Percentiles rank a stretch among this genome's conserved stretches.
Evolutionary conservation across 2,113 vertebrate genomes (phyloP).

Genomic region (Symphodus melops): DNA sequence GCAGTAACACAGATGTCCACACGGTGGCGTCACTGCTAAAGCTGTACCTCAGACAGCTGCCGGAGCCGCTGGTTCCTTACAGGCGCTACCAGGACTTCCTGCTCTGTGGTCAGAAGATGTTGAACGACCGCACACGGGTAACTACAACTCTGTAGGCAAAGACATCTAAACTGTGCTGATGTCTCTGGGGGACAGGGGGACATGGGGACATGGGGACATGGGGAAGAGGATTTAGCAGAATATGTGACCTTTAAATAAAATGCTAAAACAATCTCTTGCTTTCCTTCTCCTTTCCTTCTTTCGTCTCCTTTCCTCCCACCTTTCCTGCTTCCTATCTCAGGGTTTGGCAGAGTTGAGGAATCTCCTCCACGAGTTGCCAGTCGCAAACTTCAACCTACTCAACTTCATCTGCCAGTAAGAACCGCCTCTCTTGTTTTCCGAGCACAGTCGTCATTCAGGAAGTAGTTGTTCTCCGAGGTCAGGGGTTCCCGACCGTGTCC

Average conservation of each 20-base stretch:
- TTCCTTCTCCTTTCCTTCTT: background rate
- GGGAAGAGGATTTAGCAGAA: too few relatives aligned
- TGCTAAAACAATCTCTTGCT: too few relatives aligned
- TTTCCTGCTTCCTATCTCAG: slow-evolving; percentile 41
- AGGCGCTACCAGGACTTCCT: slow-evolving; percentile 82
- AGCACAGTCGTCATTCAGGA: too few relatives aligned
- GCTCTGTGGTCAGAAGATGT: slow-evolving; percentile 74
- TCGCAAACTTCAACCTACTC: slow-evolving; percentile 84
- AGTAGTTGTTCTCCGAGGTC: too few relatives aligned
- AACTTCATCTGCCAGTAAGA: slow-evolving; percentile 84
- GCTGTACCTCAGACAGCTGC: slow-evolving; percentile 85
- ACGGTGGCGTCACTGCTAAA: slow-evolving; percentile 86
- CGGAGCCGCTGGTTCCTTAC: slow-evolving; percentile 84
- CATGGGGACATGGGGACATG: too few relatives aligned
- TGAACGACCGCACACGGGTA: slow-evolving; percentile 72
- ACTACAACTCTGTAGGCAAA: background rate
- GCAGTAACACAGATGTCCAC: slow-evolving; percentile 84
- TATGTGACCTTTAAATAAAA: too few relatives aligned
- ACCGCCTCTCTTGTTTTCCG: fast-evolving
- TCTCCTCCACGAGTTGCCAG: slow-evolving; percentile 81
- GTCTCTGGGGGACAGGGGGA: too few relatives aligned
- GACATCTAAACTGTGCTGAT: too few relatives aligned
- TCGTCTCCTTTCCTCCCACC: background rate
- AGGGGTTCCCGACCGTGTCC: too few relatives aligned
- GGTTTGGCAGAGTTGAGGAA: slow-evolving; percentile 76